Evolutionary conservation across 2,797 vertebrate species (phyloP).

Genomic region (Syncerus caffer): DNA sequence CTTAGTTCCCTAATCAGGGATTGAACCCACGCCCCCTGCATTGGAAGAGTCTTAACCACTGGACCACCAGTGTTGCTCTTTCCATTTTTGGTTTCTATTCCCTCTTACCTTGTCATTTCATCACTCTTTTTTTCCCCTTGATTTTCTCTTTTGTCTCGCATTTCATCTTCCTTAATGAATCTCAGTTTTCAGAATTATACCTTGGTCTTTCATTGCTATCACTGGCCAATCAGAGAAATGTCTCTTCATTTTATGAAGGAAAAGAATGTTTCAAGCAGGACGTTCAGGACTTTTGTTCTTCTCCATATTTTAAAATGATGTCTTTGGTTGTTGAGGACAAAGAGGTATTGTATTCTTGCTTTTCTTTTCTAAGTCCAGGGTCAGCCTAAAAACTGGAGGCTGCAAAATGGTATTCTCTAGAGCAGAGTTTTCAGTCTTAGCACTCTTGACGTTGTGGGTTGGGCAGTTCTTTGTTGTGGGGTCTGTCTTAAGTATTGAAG

Average conservation of each 20-base stretch:
- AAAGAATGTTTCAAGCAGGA: background rate
- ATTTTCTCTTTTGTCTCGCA: background rate
- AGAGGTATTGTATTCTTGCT: background rate
- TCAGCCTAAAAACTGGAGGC: background rate
- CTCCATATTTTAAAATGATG: background rate
- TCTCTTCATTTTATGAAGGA: background rate
- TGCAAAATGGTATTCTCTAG: background rate
- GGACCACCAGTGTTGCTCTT: background rate
- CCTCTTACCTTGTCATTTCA: background rate
- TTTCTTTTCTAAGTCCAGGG: background rate
- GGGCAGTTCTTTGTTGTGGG: background rate
- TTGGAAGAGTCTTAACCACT: background rate
- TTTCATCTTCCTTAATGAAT: background rate
- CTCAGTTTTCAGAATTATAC: background rate
- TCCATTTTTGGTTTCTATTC: background rate
- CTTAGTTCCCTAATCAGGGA: background rate
- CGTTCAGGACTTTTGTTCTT: background rate
- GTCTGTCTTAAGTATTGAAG: background rate
- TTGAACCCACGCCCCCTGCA: rapidly evolving
- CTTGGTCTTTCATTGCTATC: background rate
- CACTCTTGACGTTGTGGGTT: background rate
- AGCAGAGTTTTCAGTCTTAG: background rate
- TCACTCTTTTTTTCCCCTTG: background rate
- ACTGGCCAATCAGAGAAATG: background rate
- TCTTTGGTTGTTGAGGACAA: background rate